These are phyloP conservation scores for Poeciliopsis infans DNA, from an alignment of 2,797 vertebrate species.

Conservation along the genomic window DNA sequence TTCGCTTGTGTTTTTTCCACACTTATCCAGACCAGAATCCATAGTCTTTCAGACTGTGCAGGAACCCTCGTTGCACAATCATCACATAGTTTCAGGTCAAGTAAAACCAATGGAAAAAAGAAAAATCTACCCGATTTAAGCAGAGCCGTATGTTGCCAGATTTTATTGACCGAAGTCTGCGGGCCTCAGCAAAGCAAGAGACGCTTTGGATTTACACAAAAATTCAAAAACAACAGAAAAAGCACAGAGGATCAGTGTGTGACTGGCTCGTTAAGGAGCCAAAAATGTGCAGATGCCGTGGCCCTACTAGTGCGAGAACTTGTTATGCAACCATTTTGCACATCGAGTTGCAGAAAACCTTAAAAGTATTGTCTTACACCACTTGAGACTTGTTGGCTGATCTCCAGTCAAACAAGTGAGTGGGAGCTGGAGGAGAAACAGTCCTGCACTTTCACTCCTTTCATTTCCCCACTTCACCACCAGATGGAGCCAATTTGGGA, in stretches of 20 bases:
- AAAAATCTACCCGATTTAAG: constrained; percentile 45
- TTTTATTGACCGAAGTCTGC: constrained; percentile 66
- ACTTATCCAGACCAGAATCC: not conserved
- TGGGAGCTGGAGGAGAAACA: constrained; percentile 23
- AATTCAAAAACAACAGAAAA: constrained; percentile 16
- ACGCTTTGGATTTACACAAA: constrained; percentile 41
- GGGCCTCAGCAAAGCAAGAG: constrained; percentile 56
- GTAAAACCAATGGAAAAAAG: not conserved
- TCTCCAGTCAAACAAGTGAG: constrained; percentile 55
- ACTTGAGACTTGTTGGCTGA: constrained; percentile 46
- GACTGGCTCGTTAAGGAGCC: constrained; percentile 49
- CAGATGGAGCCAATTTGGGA: constrained; percentile 69
- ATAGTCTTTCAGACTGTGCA: not conserved
- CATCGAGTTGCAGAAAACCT: constrained; percentile 42
- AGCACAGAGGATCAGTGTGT: constrained; percentile 30
- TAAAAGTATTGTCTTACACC: constrained; percentile 57
- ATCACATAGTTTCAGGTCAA: constrained; percentile 12
- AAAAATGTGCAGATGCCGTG: constrained; percentile 59
- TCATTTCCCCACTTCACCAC: constrained; percentile 54
- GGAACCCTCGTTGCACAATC: constrained; percentile 6
- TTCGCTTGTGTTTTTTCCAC: not conserved
- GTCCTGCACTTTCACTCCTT: constrained; percentile 2
- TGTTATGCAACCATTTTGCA: constrained; percentile 62
- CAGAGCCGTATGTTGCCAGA: constrained; percentile 49
- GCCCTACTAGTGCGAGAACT: constrained; percentile 2